Base-by-base conservation (phyloP, 30 jellyfish, hydroid and myxozoan genomes). In the Chrysaora quinquecirrha region DNA sequence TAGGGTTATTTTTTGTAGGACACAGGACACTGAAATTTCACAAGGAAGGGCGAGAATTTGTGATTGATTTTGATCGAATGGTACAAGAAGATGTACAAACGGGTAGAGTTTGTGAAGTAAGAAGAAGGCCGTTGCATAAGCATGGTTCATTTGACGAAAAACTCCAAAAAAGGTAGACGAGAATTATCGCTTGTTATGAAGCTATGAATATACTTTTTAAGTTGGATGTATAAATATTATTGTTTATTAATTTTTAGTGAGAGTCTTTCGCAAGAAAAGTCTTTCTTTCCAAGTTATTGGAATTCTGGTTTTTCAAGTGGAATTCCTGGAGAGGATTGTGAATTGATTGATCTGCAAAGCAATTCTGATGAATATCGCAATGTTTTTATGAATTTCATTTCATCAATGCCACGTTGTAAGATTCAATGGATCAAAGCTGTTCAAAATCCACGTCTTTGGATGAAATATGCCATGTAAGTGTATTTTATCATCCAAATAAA, bases 381-480 rank as follows among this genome's bases (percentile, higher is more conserved):
- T 0, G 80, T 70, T 30, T 60, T 31, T 20, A 14, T 22, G 25
- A 82, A 69, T 31, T 32, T 82, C 34, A 62, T 22, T 19, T 21
- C 43, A 1, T 49, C 72, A 35, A 48, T 82, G 77, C 49, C 64
- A 22, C 25, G 33, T 34, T 78, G 20, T 19, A 64, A 56, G 33
- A 48, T 89, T 7, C 19, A 46, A 0, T 73, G 79, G 61, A 70
- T 89, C 16, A 66, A 32, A 75, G 88, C 94, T 3, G 95, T 89
- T 21, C 91, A 82, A 48, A 89, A 89, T 64, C 82, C 75, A 12
- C 72, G 84, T 25, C 88, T 89, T 14, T 89, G 97, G 97, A 64
- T 75, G 87, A 43, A 84, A 32, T 89, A 73, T 60, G 72, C 90
- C 58, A 73, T 63, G 97, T 89, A 75, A 34, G 89, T 48, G 7